Evolutionary conservation across 2,888 invertebrate genomes (phyloP).

Genomic region (Notodonta ziczac): DNA sequence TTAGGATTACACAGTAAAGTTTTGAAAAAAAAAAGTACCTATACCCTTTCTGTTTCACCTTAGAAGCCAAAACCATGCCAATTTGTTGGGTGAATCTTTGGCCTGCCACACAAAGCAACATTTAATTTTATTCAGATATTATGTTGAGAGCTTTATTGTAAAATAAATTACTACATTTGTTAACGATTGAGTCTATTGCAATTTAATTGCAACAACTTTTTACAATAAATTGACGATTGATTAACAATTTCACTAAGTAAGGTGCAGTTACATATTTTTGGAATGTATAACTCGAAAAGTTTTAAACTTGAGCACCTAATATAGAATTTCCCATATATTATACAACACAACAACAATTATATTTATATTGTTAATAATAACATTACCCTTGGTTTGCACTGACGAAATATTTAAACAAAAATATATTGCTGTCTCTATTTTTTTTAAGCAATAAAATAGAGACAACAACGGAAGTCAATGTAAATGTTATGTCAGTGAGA

Average conservation of each 20-base stretch:
- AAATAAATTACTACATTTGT: not conserved
- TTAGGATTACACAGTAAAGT: no score
- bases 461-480: no score
- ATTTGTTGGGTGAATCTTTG: no score
- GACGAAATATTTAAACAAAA: no score
- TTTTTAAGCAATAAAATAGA: no score
- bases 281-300: conserved; percentile 27
- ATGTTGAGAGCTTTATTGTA: not conserved
- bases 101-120: no score
- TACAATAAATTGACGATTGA: conserved; percentile 15
- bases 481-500: no score
- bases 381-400: conserved; percentile 7
- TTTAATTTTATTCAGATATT: no score
- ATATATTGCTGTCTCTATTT: no score
- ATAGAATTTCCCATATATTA: conserved; percentile 22
- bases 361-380: conserved; percentile 20
- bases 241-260: conserved; percentile 21
- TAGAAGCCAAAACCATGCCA: no score
- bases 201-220: not conserved
- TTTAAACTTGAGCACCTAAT: conserved; percentile 39
- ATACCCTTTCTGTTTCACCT: no score
- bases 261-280: conserved; percentile 17
- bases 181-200: not conserved
- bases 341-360: conserved; percentile 28
- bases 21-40: no score